A percentile compares a stretch with the other conserved stretches of the same genome.
These are phyloP conservation scores for Mactromeris polynyma DNA, from an alignment of 2,888 invertebrate genomes.

Conservation along the genomic window DNA sequence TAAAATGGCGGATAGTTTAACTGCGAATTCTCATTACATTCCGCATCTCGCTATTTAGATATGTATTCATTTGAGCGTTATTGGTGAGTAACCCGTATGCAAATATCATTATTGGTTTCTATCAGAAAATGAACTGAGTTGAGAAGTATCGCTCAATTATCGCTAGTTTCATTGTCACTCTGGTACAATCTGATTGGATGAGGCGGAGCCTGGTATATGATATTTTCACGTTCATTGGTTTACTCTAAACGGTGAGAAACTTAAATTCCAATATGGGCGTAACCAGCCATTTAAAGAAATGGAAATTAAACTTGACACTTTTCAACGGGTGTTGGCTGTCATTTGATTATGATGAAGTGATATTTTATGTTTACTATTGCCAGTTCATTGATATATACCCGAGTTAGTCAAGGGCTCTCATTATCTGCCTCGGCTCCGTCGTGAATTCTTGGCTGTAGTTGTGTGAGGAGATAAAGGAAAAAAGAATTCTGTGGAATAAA, in stretches of 20 bases:
- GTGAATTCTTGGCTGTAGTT: conserved; percentile 6
- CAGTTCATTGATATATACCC: conserved; percentile 51
- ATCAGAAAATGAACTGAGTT: conserved; percentile 26
- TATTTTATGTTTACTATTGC: conserved; percentile 66
- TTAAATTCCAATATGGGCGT: conserved; percentile 39
- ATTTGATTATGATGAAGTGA: conserved; percentile 68
- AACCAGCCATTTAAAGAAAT: conserved; percentile 36
- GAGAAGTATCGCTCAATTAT: conserved; percentile 36
- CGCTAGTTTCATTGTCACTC: conserved; percentile 22
- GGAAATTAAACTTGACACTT: conserved; percentile 66
- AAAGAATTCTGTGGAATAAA: not conserved
- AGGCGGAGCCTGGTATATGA: conserved; percentile 22
- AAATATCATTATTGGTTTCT: conserved; percentile 24
- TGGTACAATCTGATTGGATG: conserved; percentile 44
- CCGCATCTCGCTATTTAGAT: not conserved
- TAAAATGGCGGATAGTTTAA: not conserved
- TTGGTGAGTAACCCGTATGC: conserved; percentile 12
- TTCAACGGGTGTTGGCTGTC: conserved; percentile 63
- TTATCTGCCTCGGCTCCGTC: conserved; percentile 15
- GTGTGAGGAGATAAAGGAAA: not conserved
- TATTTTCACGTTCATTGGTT: not conserved
- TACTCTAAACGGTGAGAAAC: not conserved
- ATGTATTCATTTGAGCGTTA: not conserved
- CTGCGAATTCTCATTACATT: not conserved
- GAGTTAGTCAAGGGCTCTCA: conserved; percentile 36